These are phyloP conservation scores for Amniataba percoides DNA, from an alignment of 2,797 vertebrate species.

Conservation along the genomic window DNA sequence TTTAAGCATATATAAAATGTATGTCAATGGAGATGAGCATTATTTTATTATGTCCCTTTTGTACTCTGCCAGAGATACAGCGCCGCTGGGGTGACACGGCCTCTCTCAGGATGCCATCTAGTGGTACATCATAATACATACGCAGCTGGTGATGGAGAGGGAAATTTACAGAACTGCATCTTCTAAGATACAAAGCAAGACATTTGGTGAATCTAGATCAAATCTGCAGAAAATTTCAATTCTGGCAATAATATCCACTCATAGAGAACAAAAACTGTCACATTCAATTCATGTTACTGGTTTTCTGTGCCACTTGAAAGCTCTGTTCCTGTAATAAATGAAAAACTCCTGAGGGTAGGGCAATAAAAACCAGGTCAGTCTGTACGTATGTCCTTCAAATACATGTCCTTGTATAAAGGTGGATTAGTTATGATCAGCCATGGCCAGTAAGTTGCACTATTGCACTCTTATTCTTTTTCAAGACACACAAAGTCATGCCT, in stretches of 20 bases:
- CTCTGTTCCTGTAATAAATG: constrained; percentile 16
- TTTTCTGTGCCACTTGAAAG: constrained; percentile 27
- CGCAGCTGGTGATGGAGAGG: not conserved
- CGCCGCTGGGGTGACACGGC: constrained; percentile 25
- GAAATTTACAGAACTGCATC: not conserved
- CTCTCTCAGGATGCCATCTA: constrained; percentile 82
- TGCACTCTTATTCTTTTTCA: not conserved
- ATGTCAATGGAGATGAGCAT: constrained; percentile 20
- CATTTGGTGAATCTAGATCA: not conserved
- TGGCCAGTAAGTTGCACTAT: constrained; percentile 30
- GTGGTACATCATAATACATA: constrained; percentile 49
- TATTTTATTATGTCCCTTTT: constrained; percentile 35
- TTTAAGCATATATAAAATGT: constrained; percentile 31
- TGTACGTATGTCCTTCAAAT: constrained; percentile 13
- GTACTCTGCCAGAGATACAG: constrained; percentile 7
- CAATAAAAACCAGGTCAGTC: constrained; percentile 21
- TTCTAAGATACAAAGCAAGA: not conserved
- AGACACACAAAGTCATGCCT: constrained; percentile 1
- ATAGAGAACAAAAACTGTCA: not conserved
- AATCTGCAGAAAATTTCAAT: not conserved
- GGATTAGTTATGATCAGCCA: constrained; percentile 17
- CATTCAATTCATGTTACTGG: constrained; percentile 11
- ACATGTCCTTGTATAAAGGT: not conserved
- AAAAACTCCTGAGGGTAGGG: constrained; percentile 27
- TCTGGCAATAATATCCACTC: not conserved